Evolutionary conservation across 2,113 vertebrate species (phyloP).

Genomic region (Myocastor coypus): DNA sequence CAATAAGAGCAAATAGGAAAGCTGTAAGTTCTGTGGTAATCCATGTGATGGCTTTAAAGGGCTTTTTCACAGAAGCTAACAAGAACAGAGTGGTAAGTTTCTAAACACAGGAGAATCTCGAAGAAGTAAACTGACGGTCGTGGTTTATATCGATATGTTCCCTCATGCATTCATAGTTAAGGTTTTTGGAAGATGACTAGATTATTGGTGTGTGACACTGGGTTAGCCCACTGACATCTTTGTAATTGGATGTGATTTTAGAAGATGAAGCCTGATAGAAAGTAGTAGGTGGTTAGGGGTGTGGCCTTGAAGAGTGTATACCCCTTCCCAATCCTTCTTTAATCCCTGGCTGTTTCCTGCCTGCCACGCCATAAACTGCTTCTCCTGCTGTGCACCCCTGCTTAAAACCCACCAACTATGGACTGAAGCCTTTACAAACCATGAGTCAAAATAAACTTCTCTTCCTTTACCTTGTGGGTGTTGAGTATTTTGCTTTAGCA

Average conservation of each 20-base stretch:
- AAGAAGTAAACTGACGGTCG: background rate
- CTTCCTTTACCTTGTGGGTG: background rate
- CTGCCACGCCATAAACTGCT: background rate
- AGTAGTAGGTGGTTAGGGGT: background rate
- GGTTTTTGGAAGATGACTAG: background rate
- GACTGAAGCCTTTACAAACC: background rate
- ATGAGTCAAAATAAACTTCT: background rate
- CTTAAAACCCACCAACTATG: background rate
- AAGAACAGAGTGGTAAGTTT: background rate
- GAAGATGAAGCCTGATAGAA: background rate
- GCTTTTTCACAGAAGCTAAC: background rate
- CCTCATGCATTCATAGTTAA: background rate
- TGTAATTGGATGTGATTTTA: background rate
- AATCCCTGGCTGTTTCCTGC: background rate
- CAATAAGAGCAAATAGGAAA: background rate
- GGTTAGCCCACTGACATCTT: background rate
- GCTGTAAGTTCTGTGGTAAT: background rate
- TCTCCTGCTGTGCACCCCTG: background rate
- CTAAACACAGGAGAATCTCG: background rate
- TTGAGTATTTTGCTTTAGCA: background rate
- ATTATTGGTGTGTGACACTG: background rate
- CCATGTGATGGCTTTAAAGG: background rate
- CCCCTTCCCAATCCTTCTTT: background rate
- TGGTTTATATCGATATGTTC: background rate
- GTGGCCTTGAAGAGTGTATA: background rate